Percentiles rank a stretch among this genome's conserved stretches.
These are phyloP conservation scores for Gandaritis pyraliata DNA, from an alignment of 2,888 invertebrate species.

Conservation along the genomic window DNA sequence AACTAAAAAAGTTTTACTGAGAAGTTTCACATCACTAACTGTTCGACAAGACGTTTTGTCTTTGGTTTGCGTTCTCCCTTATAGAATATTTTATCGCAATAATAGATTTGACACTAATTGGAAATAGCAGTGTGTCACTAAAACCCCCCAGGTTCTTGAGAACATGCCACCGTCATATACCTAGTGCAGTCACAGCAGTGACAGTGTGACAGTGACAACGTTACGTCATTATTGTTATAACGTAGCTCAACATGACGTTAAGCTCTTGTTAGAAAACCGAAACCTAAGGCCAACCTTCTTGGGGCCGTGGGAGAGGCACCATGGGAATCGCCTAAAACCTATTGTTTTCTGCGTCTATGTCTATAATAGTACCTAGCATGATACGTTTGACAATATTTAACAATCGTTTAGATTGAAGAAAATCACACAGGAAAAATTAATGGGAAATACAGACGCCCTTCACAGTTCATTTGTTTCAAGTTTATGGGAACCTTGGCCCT, in stretches of 20 bases:
- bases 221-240: background rate
- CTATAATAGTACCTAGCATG: slow-evolving; percentile 35
- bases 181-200: background rate
- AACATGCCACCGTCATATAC: slow-evolving; percentile 1
- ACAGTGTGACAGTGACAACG: background rate
- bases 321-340: slow-evolving; percentile 60
- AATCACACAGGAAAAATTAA: slow-evolving; percentile 18
- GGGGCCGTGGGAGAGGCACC: slow-evolving; percentile 60
- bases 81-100: slow-evolving; percentile 22
- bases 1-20: too few species aligned
- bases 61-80: too few species aligned
- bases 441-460: slow-evolving; percentile 19
- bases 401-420: slow-evolving; percentile 36
- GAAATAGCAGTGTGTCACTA: slow-evolving; percentile 38
- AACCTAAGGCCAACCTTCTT: slow-evolving; percentile 43
- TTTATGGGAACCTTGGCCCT: slow-evolving; percentile 2
- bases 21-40: too few species aligned
- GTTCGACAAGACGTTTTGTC: too few species aligned
- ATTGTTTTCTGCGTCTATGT: slow-evolving; percentile 52
- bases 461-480: slow-evolving; percentile 9
- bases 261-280: background rate
- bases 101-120: slow-evolving; percentile 35
- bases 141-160: background rate
- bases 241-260: background rate
- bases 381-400: slow-evolving; percentile 33